Conservation (phyloP, 2,888 invertebrate species). For the Peribatodes rhomboidaria region DNA sequence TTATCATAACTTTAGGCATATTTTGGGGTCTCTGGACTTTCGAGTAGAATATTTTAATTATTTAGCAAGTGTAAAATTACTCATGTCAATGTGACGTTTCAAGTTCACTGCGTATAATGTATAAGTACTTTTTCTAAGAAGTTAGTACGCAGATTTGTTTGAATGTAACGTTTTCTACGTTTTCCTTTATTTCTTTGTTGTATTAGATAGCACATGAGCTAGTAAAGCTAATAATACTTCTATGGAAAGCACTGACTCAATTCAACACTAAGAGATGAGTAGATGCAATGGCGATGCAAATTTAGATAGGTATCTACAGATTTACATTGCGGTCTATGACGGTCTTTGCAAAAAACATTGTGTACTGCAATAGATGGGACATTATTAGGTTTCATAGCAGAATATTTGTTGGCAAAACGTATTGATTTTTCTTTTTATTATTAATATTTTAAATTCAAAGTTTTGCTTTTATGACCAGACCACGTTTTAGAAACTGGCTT, state of each 20-base stretch:
- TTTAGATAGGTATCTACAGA: neutral
- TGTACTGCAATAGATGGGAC: too few species aligned
- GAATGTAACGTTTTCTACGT: neutral
- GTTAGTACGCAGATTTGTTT: constrained; percentile 7
- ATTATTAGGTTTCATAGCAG: too few species aligned
- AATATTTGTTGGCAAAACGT: neutral
- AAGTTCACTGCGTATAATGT: neutral
- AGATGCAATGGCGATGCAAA: neutral
- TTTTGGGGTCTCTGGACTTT: constrained; percentile 51
- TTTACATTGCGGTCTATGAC: neutral
- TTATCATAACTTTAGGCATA: constrained; percentile 51
- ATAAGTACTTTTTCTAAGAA: too few species aligned
- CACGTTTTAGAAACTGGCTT: constrained; percentile 17
- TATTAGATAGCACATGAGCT: too few species aligned
- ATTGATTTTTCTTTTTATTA: constrained; percentile 6
- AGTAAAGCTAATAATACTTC: too few species aligned
- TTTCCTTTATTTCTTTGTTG: too few species aligned
- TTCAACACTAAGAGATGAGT: neutral
- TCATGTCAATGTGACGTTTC: constrained; percentile 6
- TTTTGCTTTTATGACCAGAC: constrained; percentile 20
- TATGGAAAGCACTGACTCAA: neutral
- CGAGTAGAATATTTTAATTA: constrained; percentile 30
- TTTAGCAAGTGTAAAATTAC: constrained; percentile 8
- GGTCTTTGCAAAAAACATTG: neutral
- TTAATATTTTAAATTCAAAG: neutral